Evolutionary conservation across 37 sponge, comb jelly and placozoan species (phyloP), one percentile per base, ranked within the genome.

Genomic region (Mnemiopsis leidyi): DNA sequence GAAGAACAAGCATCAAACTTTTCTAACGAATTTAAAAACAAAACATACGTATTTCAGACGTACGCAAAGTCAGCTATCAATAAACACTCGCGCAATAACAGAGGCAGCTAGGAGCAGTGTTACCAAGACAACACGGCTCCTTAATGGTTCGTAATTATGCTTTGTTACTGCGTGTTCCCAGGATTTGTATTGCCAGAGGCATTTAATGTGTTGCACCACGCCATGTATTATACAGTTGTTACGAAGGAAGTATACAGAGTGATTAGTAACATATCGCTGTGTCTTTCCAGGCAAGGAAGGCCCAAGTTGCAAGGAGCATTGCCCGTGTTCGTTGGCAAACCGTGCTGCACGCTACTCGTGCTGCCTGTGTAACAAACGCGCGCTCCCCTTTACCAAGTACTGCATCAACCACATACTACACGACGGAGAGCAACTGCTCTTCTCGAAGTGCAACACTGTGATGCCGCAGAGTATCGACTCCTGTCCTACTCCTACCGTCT

Each of bases 381-480:
- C 82, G 3, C 82, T 79, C 36, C 82, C 82, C 35, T 79, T 79
- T 29, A 79, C 82, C 82, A 79, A 79, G 82, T 79, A 79, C 82
- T 79, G 82, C 37, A 31, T 79, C 20, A 28, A 79, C 23, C 82
- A 79, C 82, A 79, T 79, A 35, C 21, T 79, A 23, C 82, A 79
- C 1, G 82, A 79, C 37, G 31, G 31, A 1, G 21, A 32, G 21
- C 82, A 79, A 29, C 82, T 79, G 0, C 82, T 79, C 82, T 79
- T 36, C 82, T 79, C 82, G 5, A 16, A 32, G 37, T 79, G 82
- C 82, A 32, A 35, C 37, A 79, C 35, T 2, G 73, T 69, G 23
- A 21, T 69, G 28, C 29, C 73, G 24, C 73, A 25, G 73, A 69
- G 73, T 25, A 25, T 28, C 2, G 29, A 35, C 82, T 35, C 82